Evolutionary conservation across 2,113 vertebrate species (phyloP).

Genomic region (Pelobates fuscus): DNA sequence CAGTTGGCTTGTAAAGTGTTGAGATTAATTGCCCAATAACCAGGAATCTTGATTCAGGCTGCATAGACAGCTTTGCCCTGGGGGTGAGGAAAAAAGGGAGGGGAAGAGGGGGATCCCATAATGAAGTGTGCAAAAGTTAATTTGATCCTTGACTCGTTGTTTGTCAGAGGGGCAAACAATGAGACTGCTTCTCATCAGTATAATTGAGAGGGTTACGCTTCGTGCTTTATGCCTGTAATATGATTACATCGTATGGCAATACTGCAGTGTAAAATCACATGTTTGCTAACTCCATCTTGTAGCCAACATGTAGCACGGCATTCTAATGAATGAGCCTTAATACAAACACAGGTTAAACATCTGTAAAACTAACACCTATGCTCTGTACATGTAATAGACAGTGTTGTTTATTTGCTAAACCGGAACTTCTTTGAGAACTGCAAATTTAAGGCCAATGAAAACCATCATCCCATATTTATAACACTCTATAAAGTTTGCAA

Average conservation of each 20-base stretch:
- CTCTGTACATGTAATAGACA: too few species aligned
- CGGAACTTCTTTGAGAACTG: too few species aligned
- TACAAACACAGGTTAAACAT: too few species aligned
- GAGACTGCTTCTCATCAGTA: conserved; percentile 51
- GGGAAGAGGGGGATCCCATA: conserved; percentile 68
- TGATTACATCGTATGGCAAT: conserved; percentile 54
- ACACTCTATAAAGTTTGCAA: too few species aligned
- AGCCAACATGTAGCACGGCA: too few species aligned
- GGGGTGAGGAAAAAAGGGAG: conserved; percentile 71
- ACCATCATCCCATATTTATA: too few species aligned
- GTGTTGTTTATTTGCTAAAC: too few species aligned
- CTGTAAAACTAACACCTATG: too few species aligned
- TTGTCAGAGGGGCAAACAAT: conserved; percentile 65
- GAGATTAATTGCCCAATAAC: conserved; percentile 82
- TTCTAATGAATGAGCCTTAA: too few species aligned
- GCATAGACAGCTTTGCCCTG: conserved; percentile 59
- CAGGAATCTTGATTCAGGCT: conserved; percentile 53
- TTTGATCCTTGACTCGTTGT: conserved; percentile 81
- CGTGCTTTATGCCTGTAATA: conserved; percentile 29
- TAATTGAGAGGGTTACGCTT: conserved; percentile 35
- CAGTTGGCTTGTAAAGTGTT: conserved; percentile 63
- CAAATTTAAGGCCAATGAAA: too few species aligned
- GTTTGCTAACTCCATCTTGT: too few species aligned
- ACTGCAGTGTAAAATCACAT: conserved; percentile 10
- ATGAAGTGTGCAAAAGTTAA: conserved; percentile 90